Evolutionary conservation across 2,888 invertebrate species (phyloP).

Genomic region (Cantharis rufa): DNA sequence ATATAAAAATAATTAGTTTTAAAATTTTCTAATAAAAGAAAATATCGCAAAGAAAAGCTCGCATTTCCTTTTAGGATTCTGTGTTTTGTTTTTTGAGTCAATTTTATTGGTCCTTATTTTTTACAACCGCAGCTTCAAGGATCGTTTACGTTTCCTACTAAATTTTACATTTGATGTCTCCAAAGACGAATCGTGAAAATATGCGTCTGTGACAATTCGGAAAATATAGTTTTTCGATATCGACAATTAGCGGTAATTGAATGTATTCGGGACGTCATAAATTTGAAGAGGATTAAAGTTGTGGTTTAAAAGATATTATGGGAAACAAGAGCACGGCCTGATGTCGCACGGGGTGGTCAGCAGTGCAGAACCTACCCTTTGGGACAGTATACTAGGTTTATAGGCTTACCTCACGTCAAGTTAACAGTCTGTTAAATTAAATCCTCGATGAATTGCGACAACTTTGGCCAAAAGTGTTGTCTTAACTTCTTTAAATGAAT

Average conservation of each 20-base stretch:
- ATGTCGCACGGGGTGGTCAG: constrained; percentile 14
- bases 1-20: not conserved
- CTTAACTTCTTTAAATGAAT: constrained; percentile 12
- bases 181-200: not conserved
- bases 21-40: not conserved
- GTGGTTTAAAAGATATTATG: not conserved
- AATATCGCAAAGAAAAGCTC: not conserved
- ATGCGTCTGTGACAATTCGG: not conserved
- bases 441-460: constrained; percentile 25
- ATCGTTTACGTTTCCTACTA: not conserved
- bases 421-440: constrained; percentile 34
- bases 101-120: not conserved
- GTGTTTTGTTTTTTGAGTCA: not conserved
- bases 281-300: not conserved
- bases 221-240: not conserved
- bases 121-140: not conserved
- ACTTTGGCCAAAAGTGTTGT: constrained; percentile 16
- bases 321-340: not conserved
- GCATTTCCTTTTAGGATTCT: not conserved
- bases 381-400: constrained; percentile 18
- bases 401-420: constrained; percentile 26
- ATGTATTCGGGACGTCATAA: not conserved
- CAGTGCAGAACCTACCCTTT: constrained; percentile 15
- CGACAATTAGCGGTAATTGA: not conserved
- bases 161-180: not conserved